phyloP scores from a whole-genome alignment of 2,113 vertebrate genomes.

The Bubo bubo region DNA sequence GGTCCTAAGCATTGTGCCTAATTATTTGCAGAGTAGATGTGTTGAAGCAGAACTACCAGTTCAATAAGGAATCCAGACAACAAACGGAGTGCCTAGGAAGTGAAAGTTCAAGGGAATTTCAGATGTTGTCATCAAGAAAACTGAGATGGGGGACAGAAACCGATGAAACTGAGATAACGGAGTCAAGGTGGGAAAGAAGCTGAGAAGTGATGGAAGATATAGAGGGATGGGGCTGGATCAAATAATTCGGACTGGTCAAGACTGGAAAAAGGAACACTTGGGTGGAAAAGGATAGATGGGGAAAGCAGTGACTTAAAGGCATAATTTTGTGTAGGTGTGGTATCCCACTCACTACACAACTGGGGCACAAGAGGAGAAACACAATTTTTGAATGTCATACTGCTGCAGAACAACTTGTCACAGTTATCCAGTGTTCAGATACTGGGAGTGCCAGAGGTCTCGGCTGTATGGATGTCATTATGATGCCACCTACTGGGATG shows the following conservation, averaged over 20 bases:
- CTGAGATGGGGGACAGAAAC: not conserved
- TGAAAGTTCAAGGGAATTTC: not conserved
- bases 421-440: not conserved
- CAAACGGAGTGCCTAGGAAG: not conserved
- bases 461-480: not conserved
- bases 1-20: not conserved
- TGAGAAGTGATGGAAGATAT: not conserved
- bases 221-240: not conserved
- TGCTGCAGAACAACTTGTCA: not conserved
- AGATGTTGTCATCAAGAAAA: not conserved
- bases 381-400: too few relatives aligned
- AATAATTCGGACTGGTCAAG: not conserved
- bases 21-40: not conserved
- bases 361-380: not conserved
- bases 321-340: not conserved
- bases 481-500: not conserved
- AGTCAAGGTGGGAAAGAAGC: not conserved
- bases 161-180: accelerated
- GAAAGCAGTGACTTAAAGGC: not conserved
- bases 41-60: not conserved
- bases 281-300: not conserved
- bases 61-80: not conserved
- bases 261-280: not conserved
- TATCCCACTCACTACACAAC: not conserved
- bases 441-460: not conserved